Evolutionary conservation across 2,888 invertebrate genomes (phyloP), one percentile per base, ranked within the genome.

Genomic region (Caenorhabditis becei): DNA sequence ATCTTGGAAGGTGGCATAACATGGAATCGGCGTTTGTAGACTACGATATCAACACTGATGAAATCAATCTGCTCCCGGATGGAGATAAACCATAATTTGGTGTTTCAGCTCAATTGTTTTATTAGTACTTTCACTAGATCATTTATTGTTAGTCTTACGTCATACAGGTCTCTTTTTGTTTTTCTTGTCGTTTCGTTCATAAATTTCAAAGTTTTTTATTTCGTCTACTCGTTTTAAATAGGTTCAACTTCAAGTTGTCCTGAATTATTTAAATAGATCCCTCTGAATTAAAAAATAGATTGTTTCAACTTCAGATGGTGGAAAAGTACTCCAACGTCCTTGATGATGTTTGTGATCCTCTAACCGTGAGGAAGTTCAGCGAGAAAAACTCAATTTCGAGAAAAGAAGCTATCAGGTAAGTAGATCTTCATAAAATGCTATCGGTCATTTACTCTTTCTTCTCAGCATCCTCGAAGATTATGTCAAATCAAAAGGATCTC

Each of bases 21-120:
- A 72, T 89, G 78, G 86, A 88, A 26, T 51, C 54, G 14, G 78
- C 78, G 2, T 88, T 88, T 56, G 56, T 83, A 11, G 83, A 88
- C 58, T 88, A 86, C 67, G 88, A 88, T 58, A 69, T 88, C 3
- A 83, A 84, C 58, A 75, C 63, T 0, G 71, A 79, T 75, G 83
- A 84, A 58, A 82, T 82, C 24, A 65, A 78, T 41, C 20, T 65
- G n/a, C 49, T 82, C 11, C 82, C 82, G 1, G 70, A 77, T 32
- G 75, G 47, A 20, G 61, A 77, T 24, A 79, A 61, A 32, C 47
- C 7, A 37, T 61, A 10, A 28, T 41, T 37, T 28, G 16, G n/a
- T 61, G 35, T 5, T 63, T 5, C 53, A 47, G 59, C 10, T 11
- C n/a, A 32, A 51, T 51, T 49, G 8, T 41, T n/a, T 53, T 26